Percentiles rank a stretch among this genome's conserved stretches.
phyloP scores from a whole-genome alignment of 2,888 invertebrate genomes.

The Amphiduros pacificus region DNA sequence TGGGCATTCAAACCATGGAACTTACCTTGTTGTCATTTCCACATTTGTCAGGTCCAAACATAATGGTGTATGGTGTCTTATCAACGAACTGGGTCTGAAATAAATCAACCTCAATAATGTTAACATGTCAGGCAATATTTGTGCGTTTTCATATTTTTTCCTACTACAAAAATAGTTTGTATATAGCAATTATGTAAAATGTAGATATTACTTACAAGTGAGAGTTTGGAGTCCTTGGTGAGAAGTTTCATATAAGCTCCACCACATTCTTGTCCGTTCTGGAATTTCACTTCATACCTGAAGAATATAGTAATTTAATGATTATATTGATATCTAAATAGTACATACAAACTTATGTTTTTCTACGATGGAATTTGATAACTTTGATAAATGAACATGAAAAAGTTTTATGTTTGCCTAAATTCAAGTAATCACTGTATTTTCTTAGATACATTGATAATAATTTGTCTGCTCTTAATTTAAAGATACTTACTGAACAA shows the following conservation, averaged over 20 bases:
- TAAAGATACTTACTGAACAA: slow-evolving; percentile 80
- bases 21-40: slow-evolving; percentile 88
- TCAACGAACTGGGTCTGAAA: slow-evolving; percentile 80
- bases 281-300: slow-evolving; percentile 69
- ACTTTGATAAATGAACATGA: too few species aligned
- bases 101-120: too few species aligned
- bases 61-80: slow-evolving; percentile 96
- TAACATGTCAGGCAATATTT: too few species aligned
- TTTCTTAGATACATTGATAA: too few species aligned
- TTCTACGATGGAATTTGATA: too few species aligned
- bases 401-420: too few species aligned
- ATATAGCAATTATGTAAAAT: not conserved
- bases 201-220: slow-evolving; percentile 64
- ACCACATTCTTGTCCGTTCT: slow-evolving; percentile 98
- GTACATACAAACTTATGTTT: too few species aligned
- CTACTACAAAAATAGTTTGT: too few species aligned
- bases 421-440: too few species aligned
- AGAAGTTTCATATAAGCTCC: slow-evolving; percentile 96
- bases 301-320: not conserved
- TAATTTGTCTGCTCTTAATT: too few species aligned
- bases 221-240: slow-evolving; percentile 70
- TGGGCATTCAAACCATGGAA: not conserved
- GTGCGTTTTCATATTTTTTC: too few species aligned
- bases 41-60: slow-evolving; percentile 99
- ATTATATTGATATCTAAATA: too few species aligned